A percentile compares a stretch with the other conserved stretches of the same genome.
phyloP scores from a whole-genome alignment of 2,888 invertebrate species.

The Harpalus rubripes region DNA sequence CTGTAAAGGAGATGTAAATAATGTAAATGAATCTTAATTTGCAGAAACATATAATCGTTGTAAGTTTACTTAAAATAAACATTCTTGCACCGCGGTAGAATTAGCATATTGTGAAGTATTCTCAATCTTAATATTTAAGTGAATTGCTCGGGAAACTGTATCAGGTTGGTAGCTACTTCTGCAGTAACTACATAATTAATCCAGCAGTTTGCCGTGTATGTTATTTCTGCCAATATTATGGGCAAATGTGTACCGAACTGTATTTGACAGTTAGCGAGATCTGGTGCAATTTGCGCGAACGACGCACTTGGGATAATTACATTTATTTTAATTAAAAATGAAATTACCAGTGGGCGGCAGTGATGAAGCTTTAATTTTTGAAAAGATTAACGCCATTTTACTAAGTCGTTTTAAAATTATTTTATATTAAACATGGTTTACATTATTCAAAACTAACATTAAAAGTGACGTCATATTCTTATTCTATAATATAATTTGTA shows the following conservation, averaged over 20 bases:
- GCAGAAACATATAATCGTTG: background rate
- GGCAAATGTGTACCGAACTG: slow-evolving; percentile 57
- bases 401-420: too few species aligned
- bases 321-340: slow-evolving; percentile 66
- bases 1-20: background rate
- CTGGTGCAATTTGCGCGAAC: slow-evolving; percentile 59
- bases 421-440: too few species aligned
- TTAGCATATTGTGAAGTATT: background rate
- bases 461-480: too few species aligned
- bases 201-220: slow-evolving; percentile 38
- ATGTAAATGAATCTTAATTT: background rate
- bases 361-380: background rate
- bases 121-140: background rate
- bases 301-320: slow-evolving; percentile 63
- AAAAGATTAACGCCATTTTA: background rate
- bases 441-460: too few species aligned
- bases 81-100: background rate
- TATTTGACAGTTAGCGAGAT: slow-evolving; percentile 64
- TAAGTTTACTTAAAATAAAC: background rate
- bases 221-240: slow-evolving; percentile 58
- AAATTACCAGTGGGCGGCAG: slow-evolving; percentile 48
- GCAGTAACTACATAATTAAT: slow-evolving; percentile 42
- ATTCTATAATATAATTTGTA: too few species aligned
- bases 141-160: background rate
- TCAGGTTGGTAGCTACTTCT: background rate